A percentile compares a stretch with the other conserved stretches of the same genome.
Evolutionary conservation across 2,113 vertebrate species (phyloP).

Genomic region (Tricholaema leucomelas): DNA sequence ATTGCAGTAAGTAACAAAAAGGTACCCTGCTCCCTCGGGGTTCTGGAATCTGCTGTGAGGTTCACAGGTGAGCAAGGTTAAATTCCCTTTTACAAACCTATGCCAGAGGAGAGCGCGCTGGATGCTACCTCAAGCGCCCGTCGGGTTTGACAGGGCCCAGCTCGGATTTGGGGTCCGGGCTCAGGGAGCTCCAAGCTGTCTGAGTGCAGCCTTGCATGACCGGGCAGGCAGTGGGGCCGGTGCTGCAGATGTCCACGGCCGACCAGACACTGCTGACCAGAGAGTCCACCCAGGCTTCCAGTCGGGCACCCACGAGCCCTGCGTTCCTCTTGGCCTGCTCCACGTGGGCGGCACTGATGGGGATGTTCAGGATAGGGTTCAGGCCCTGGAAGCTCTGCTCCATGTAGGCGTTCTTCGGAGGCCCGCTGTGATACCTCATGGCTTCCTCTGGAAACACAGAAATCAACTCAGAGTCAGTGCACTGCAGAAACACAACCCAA

Average conservation of each 20-base stretch:
- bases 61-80: conserved; percentile 13
- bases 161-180: conserved; percentile 95
- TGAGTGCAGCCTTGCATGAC: conserved; percentile 91
- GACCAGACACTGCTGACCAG: conserved; percentile 88
- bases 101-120: background rate
- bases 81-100: conserved; percentile 60
- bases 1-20: conserved; percentile 21
- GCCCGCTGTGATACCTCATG: conserved; percentile 87
- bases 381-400: conserved; percentile 98
- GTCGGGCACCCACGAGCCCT: conserved; percentile 74
- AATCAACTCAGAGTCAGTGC: background rate
- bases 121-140: conserved; percentile 95
- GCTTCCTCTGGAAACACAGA: conserved; percentile 85
- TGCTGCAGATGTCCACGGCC: conserved; percentile 86
- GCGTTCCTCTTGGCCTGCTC: conserved; percentile 89
- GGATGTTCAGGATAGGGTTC: conserved; percentile 92
- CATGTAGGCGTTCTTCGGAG: conserved; percentile 94
- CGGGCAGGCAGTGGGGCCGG: conserved; percentile 84
- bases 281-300: conserved; percentile 91
- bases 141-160: conserved; percentile 83
- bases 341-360: conserved; percentile 80
- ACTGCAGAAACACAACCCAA: background rate
- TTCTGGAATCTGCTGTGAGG: background rate
- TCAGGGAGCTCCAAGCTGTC: conserved; percentile 93
- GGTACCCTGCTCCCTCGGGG: background rate